Percentiles rank a stretch among this genome's conserved stretches.
These are phyloP conservation scores for Synanceia verrucosa DNA, from an alignment of 2,797 vertebrate genomes.

Conservation along the genomic window DNA sequence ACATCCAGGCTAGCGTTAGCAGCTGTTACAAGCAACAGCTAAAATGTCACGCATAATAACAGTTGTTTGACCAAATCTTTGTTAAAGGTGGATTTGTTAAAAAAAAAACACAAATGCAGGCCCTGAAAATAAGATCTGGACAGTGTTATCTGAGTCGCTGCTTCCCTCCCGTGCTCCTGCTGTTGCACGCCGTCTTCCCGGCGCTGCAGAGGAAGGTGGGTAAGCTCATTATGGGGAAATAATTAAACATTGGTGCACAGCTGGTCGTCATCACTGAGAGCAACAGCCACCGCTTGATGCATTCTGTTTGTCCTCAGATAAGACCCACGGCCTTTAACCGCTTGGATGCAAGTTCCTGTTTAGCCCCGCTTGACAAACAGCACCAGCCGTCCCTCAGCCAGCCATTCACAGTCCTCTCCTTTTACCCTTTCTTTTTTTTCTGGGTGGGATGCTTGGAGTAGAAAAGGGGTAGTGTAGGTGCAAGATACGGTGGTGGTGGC, in stretches of 20 bases:
- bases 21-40: conserved; percentile 50
- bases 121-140: conserved; percentile 45
- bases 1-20: conserved; percentile 37
- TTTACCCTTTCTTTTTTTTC: conserved; percentile 34
- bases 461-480: conserved; percentile 49
- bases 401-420: conserved; percentile 48
- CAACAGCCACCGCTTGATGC: conserved; percentile 84
- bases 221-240: conserved; percentile 87
- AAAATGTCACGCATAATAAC: conserved; percentile 48
- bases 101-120: background rate
- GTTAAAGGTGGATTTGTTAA: background rate
- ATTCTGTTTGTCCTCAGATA: conserved; percentile 87
- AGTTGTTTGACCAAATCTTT: conserved; percentile 7
- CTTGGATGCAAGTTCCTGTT: conserved; percentile 81
- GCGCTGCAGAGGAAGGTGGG: conserved; percentile 81
- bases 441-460: conserved; percentile 26
- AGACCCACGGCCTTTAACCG: conserved; percentile 84
- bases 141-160: conserved; percentile 49
- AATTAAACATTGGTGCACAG: conserved; percentile 87
- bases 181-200: conserved; percentile 68
- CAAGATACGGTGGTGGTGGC: no score
- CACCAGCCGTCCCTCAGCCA: conserved; percentile 65
- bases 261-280: conserved; percentile 84
- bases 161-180: conserved; percentile 57
- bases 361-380: conserved; percentile 80